A percentile compares a stretch with the other conserved stretches of the same genome.
phyloP scores from a whole-genome alignment of 2,888 invertebrate genomes.

The Volucella zonaria region DNA sequence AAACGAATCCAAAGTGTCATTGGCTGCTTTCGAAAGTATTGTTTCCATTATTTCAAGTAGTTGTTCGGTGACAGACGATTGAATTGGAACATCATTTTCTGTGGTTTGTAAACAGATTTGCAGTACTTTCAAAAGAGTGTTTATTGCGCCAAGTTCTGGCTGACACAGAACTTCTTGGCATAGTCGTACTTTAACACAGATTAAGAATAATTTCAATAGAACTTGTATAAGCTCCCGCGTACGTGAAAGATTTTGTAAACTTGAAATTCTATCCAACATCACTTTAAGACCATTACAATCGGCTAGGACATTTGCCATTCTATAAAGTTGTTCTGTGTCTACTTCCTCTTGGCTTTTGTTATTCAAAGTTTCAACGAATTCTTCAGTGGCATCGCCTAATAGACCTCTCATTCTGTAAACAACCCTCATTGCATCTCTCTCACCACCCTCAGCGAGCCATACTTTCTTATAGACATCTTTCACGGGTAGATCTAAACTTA shows the following conservation, averaged over 20 bases:
- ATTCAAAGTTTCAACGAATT: constrained; percentile 97
- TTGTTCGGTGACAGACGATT: constrained; percentile 93
- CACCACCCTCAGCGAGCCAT: constrained; percentile 94
- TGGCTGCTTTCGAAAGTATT: constrained; percentile 94
- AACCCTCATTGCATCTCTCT: constrained; percentile 97
- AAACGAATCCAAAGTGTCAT: constrained; percentile 92
- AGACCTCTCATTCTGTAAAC: constrained; percentile 99
- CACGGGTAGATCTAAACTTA: constrained; percentile 97
- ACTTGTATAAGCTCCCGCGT: constrained; percentile 95
- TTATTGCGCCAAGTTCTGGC: constrained; percentile 92
- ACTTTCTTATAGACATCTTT: constrained; percentile 93
- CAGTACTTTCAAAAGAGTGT: constrained; percentile 92
- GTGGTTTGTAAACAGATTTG: constrained; percentile 86
- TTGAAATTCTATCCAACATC: constrained; percentile 92
- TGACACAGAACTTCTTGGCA: constrained; percentile 95
- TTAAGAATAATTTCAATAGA: constrained; percentile 92
- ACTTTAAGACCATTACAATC: constrained; percentile 90
- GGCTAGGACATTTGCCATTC: constrained; percentile 93
- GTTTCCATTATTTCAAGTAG: constrained; percentile 97
- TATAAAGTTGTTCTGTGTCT: constrained; percentile 97
- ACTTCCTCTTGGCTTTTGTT: constrained; percentile 92
- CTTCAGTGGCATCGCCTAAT: constrained; percentile 98
- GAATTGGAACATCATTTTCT: constrained; percentile 87
- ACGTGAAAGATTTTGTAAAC: constrained; percentile 92
- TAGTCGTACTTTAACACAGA: constrained; percentile 94